A percentile compares a stretch with the other conserved stretches of the same genome.
Conservation (phyloP, 2,888 invertebrate species). For the Hirtodrosophila histrioides region DNA sequence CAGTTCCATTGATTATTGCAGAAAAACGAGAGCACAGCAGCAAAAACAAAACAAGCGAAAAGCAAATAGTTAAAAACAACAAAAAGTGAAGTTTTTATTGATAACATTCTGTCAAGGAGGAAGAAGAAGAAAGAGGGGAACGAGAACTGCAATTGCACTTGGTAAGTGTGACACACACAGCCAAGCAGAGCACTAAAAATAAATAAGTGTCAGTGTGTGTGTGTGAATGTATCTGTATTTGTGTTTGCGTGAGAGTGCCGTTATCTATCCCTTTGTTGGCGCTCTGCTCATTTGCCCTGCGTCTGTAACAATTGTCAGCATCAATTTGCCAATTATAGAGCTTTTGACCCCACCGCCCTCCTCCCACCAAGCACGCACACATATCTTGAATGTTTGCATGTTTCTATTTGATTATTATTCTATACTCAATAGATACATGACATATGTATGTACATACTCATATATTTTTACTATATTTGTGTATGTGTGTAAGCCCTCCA, state of each 20-base stretch:
- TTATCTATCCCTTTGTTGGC: constrained; percentile 57
- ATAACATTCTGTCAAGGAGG: constrained; percentile 1
- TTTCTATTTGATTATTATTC: constrained; percentile 23
- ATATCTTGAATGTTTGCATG: background rate
- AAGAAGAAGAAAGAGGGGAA: constrained; percentile 4
- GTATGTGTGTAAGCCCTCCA: constrained; percentile 9
- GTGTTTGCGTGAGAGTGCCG: constrained; percentile 40
- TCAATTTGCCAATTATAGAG: constrained; percentile 68
- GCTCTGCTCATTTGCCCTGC: constrained; percentile 29
- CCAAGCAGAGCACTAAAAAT: constrained; percentile 40
- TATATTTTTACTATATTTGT: constrained; percentile 2
- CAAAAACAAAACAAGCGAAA: background rate
- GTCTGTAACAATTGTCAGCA: constrained; percentile 39
- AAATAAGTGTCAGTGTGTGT: constrained; percentile 18
- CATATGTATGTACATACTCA: background rate
- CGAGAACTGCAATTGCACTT: constrained; percentile 28
- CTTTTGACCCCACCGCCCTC: constrained; percentile 41
- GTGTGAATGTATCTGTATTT: constrained; percentile 7
- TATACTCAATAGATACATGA: constrained; percentile 2
- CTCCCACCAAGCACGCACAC: background rate
- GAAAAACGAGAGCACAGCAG: constrained; percentile 2
- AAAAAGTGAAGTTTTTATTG: constrained; percentile 2
- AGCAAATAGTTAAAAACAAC: constrained; percentile 10
- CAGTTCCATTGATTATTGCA: background rate
- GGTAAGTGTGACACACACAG: constrained; percentile 43